Evolutionary conservation across 2,797 vertebrate species (phyloP), one percentile per base, ranked within the genome.

Genomic region (Paramormyrops hopkinsi): DNA sequence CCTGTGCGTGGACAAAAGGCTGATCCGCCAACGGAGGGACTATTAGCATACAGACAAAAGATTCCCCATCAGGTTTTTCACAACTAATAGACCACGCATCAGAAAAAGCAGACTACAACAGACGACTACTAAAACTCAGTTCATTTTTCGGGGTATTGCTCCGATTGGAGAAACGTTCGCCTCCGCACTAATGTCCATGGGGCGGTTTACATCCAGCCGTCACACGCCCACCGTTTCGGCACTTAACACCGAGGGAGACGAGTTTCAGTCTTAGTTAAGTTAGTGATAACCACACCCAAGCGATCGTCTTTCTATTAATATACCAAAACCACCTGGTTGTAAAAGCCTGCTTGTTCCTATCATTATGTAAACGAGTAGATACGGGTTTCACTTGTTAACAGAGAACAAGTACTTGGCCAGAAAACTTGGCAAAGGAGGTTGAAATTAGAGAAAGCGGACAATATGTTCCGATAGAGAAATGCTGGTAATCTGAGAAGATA

Each of bases 31-130:
- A 94, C 92, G 73, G 93, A 94, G 90, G 79, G 11, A 90, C 89
- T 89, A 93, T 96, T 96, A 95, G 94, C 95, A 96, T 96, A 92
- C 88, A 93, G 91, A 96, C 96, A 96, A 97, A 95, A 94, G 92
- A 91, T 91, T 93, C 93, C 94, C 96, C 90, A 95, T 93, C 92
- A 94, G 94, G 92, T 91, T 92, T 93, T 89, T 92, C 90, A 93
- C 94, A 93, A 93, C 94, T 92, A 94, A 93, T 94, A 69, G 93
- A 93, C 92, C 89, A 88, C 56, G 89, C 82, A 91, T 91, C 92
- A 91, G 90, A 93, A 91, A 89, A 91, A 88, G 46, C 89, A 89
- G 90, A 86, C 90, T 83, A 48, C 91, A 91, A 91, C 86, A 41
- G 29, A 33, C n/a, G 50, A 84, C 46, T 69, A 48, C 87, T 29